Conservation (phyloP, 2,888 invertebrate genomes). For the Argynnis bischoffii region DNA sequence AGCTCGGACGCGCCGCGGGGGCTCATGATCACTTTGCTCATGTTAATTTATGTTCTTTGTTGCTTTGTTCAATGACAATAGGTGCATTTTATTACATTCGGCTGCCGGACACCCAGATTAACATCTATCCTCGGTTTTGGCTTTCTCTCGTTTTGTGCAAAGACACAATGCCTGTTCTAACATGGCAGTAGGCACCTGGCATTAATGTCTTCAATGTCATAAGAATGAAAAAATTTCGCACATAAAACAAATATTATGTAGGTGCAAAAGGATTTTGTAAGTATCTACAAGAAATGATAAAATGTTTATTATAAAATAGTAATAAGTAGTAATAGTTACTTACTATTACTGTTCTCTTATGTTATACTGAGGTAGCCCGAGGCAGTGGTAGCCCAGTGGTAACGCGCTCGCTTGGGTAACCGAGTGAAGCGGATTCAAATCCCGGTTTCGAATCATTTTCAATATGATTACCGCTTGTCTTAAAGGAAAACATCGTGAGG, state of each 20-base stretch:
- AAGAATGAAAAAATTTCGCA: slow-evolving; percentile 31
- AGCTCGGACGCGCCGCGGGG: slow-evolving; percentile 66
- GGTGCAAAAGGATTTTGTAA: slow-evolving; percentile 47
- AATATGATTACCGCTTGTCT: no score
- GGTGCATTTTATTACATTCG: slow-evolving; percentile 72
- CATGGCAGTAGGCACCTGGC: slow-evolving; percentile 69
- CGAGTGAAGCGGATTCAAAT: no score
- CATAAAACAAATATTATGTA: slow-evolving; percentile 5
- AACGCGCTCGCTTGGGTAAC: no score
- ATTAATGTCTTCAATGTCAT: slow-evolving; percentile 61
- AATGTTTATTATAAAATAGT: no score
- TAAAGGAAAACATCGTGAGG: no score
- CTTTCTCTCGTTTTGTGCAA: slow-evolving; percentile 81
- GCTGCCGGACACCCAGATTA: slow-evolving; percentile 81
- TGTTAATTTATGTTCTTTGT: slow-evolving; percentile 82
- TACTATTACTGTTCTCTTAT: no score
- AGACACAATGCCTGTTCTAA: slow-evolving; percentile 61
- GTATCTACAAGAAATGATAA: no score
- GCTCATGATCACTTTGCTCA: slow-evolving; percentile 79
- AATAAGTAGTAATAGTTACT: no score
- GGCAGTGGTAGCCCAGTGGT: no score
- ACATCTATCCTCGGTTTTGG: slow-evolving; percentile 72
- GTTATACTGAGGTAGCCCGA: no score
- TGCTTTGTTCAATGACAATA: slow-evolving; percentile 70
- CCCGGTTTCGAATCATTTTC: no score